Percentiles rank a stretch among this genome's conserved stretches.
Conservation (phyloP, 2,113 vertebrate species). For the Helogale parvula region DNA sequence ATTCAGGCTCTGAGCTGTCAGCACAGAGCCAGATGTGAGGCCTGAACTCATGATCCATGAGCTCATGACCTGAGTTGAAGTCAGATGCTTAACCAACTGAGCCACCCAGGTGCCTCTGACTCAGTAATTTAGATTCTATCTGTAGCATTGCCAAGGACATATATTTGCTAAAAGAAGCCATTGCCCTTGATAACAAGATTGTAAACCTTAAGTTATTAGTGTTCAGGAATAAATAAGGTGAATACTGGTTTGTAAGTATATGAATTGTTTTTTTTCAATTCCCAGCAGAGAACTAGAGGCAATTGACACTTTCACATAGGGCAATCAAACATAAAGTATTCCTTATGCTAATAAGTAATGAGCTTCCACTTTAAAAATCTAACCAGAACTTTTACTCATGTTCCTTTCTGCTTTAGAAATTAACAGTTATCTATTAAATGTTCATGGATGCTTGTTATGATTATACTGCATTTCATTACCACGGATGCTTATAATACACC, state of each 20-base stretch:
- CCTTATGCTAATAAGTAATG: constrained; percentile 23
- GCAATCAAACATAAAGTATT: background rate
- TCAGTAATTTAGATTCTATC: constrained; percentile 22
- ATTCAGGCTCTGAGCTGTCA: no score
- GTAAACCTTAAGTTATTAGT: background rate
- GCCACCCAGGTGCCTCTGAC: background rate
- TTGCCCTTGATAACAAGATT: background rate
- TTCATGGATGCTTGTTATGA: background rate
- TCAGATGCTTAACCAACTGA: no score
- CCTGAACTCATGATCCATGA: no score
- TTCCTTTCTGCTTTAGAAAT: constrained; percentile 32
- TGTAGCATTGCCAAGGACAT: background rate
- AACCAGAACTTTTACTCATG: background rate
- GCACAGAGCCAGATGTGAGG: no score
- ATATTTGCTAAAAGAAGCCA: background rate
- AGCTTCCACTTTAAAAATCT: background rate
- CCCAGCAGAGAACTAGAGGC: background rate
- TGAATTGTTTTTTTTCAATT: background rate
- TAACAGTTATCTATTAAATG: background rate
- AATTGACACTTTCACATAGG: background rate
- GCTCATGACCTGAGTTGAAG: no score
- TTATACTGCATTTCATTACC: background rate
- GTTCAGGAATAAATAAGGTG: background rate
- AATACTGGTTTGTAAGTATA: background rate
- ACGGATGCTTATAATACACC: background rate